phyloP scores from a whole-genome alignment of 2,797 vertebrate species.

The Aselliscus stoliczkanus region DNA sequence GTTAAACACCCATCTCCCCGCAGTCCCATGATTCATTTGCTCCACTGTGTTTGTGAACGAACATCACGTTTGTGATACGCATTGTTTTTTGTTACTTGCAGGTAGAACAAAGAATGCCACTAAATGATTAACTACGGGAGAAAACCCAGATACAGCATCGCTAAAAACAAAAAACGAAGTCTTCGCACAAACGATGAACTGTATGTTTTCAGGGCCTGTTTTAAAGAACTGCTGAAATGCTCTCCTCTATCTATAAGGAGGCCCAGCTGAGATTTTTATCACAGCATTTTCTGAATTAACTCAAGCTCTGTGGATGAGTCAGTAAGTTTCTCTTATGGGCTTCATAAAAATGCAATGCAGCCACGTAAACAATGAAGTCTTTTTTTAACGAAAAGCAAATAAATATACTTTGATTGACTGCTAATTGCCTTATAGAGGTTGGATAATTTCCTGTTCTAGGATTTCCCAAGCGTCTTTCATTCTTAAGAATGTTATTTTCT shows the following conservation, averaged over 20 bases:
- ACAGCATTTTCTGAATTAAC: constrained; percentile 63
- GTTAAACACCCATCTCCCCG: constrained; percentile 72
- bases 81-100: constrained; percentile 68
- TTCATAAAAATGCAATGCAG: constrained; percentile 68
- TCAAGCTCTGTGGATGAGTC: constrained; percentile 63
- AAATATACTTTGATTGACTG: constrained; percentile 57
- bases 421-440: constrained; percentile 49
- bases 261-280: constrained; percentile 48
- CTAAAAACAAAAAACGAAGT: neutral
- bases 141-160: neutral
- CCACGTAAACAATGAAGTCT: constrained; percentile 51
- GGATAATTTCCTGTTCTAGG: constrained; percentile 51
- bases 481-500: constrained; percentile 48
- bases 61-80: constrained; percentile 72
- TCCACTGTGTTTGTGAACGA: constrained; percentile 66
- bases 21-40: constrained; percentile 70
- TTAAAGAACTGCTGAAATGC: constrained; percentile 23
- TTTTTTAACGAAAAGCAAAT: constrained; percentile 60
- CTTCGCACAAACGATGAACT: neutral
- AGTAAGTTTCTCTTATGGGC: constrained; percentile 62
- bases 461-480: constrained; percentile 45
- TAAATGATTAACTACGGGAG: neutral
- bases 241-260: neutral
- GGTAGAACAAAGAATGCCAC: constrained; percentile 63
- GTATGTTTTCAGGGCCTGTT: constrained; percentile 31